Base-by-base conservation (phyloP, 92 coral and sea anemone genomes). In the Porites cylindrica region DNA sequence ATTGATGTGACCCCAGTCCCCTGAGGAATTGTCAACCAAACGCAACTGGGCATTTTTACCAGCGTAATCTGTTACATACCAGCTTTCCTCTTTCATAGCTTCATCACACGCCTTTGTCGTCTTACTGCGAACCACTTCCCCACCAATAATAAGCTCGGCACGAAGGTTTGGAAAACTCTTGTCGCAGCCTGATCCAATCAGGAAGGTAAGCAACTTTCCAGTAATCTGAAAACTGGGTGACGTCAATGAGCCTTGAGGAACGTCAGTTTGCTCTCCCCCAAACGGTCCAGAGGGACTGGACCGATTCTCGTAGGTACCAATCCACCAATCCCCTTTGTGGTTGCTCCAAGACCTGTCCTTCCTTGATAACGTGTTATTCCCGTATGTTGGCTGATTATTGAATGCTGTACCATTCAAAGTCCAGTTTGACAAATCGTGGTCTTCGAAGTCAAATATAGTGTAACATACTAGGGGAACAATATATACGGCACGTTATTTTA, bases 1-100 rank as follows among this genome's bases (percentile, higher is more conserved):
- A 51, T 85, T 90, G 10, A 90, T 90, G 23, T 80, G 82, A 29
- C 80, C 88, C 85, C 88, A 90, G 51, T 11, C 13, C 3, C 50
- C 64, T n/a, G 77, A 23, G 9, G 10, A 17, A 17, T 18, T 3
- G 21, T 90, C 93, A 66, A 90, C 68, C 51, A 86, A 12, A 24
- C 88, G 80, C 10, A 90, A 43, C 51, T 76, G 83, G 20, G 88
- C 93, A 21, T 23, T 8, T 68, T 68, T 70, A 29, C 90, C 86
- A 10, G 16, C 19, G 32, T 65, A 76, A 6, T 61, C 78, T 14
- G 67, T 56, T 12, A 86, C 93, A 43, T 86, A 12, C 77, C 85
- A 90, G 19, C 24, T 51, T 21, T 54, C 1, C 72, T 75, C 65
- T 2, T 1, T 12, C 91, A 90, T 81, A 24, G 20, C 76, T 50